Base-by-base conservation (phyloP, 2,797 vertebrate species). In the Chaetophractus vellerosus region DNA sequence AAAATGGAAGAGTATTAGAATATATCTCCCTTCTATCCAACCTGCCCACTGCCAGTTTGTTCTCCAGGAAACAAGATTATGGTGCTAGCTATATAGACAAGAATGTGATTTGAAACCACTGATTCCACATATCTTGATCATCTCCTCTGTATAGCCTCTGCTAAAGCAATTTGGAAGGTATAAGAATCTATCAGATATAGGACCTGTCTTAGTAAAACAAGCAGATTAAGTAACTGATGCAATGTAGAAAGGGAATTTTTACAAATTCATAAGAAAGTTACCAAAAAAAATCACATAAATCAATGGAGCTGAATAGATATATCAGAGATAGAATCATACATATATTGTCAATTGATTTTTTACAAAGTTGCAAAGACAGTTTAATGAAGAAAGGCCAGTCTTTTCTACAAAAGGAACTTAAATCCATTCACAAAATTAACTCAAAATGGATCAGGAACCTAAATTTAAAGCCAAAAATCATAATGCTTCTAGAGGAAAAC, bases 371-470 rank as follows among this genome's bases (percentile, higher is more conserved):
- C 7, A 79, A 69, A 92, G 48, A 78, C 63, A 33, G 28, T 91
- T 48, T 21, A 72, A 31, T 52, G n/a, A 86, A 84, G n/a, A 66
- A 86, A 92, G 41, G 0, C 5, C 18, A 48, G 7, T 55, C 28
- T 74, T 90, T 79, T 14, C 52, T 87, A 63, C 4, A 63, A 76
- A 91, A 92, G 18, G 19, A 86, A 87, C 1, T 9, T 92, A 69
- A 23, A 57, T 21, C 26, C 14, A 48, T 15, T 0, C 6, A 68
- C 3, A 88, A 57, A 72, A 72, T 88, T 55, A 84, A 84, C 10
- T 83, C 24, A 83, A 33, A 85, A 48, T 50, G 15, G 7, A 69
- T 90, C 48, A 82, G 50, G 19, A 26, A 19, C 21, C 11, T 28
- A 2, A 61, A 52, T 78, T 24, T 78, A 75, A 92, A 82, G 64